These are phyloP conservation scores for Plebejus melissa DNA, from an alignment of 2,888 invertebrate genomes.

Conservation along the genomic window DNA sequence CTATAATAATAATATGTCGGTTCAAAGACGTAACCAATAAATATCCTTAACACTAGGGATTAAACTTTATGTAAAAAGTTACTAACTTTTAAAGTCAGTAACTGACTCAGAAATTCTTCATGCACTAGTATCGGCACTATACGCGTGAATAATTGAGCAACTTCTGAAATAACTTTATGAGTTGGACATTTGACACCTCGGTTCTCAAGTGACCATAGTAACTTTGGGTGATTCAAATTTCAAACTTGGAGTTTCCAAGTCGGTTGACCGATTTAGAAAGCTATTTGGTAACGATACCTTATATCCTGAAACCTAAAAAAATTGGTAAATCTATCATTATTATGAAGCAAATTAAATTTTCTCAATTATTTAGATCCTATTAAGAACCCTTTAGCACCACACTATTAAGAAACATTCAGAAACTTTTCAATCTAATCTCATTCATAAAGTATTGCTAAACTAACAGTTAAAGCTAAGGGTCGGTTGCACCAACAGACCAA, in stretches of 20 bases:
- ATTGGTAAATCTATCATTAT: neutral
- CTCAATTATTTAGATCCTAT: too few species aligned
- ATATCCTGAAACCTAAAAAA: too few species aligned
- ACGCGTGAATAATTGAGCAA: neutral
- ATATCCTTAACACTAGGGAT: neutral
- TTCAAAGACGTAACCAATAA: neutral
- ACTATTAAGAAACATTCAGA: neutral
- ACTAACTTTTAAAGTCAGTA: constrained; percentile 5
- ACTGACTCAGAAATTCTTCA: neutral
- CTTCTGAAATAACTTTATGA: constrained; percentile 4
- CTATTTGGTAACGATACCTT: neutral
- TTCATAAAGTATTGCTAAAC: neutral
- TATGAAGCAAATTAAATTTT: neutral
- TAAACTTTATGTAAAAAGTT: neutral
- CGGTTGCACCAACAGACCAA: too few species aligned
- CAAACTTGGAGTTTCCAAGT: neutral
- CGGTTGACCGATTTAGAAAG: neutral
- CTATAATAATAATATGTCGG: neutral
- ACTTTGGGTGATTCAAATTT: neutral
- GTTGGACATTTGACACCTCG: neutral
- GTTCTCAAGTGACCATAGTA: neutral
- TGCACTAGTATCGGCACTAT: neutral
- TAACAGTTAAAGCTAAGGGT: neutral
- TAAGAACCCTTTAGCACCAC: too few species aligned
- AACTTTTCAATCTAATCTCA: too few species aligned